Base-by-base conservation (phyloP, 2,113 vertebrate genomes). In the Geococcyx californianus region DNA sequence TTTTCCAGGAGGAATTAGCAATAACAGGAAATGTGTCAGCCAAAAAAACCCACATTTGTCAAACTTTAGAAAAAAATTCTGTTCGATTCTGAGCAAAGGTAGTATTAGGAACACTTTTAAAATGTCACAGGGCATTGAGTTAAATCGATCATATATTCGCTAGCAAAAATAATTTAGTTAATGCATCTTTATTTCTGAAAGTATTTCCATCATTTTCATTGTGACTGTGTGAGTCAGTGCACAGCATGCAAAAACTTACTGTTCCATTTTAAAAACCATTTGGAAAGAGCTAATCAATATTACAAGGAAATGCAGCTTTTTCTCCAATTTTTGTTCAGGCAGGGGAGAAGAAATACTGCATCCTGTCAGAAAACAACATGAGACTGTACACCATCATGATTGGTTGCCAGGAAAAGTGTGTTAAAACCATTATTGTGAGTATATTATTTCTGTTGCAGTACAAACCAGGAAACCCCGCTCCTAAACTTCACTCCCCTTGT, bases 321-420 rank as follows among this genome's bases (percentile, higher is more conserved):
- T 93, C 60, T 89, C 33, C 40, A 88, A 40, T 33, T 79, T 81
- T 77, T 93, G 28, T 89, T 66, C 88, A 99, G 99, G n/a, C 25
- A 8, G 52, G 87, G 3, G 64, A 80, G 58, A 97, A 12, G 10
- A 98, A 52, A 70, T 97, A 89, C 36, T 99, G 99, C 10, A 11
- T 98, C 78, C 96, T 97, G 31, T 89, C 62, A 1, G 83, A 90
- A 21, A 96, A 94, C 52, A 96, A 97, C 90, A 93, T 97, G 28
- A 97, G 95, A 7, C 96, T 47, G 21, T 93, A 89, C 3, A 73
- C 98, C 19, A 17, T 97, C 36, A 89, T 88, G 45, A 56, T 98
- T 0, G 99, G 99, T 45, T 99, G 99, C 97, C 92, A 60, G 73
- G 33, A 88, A 11, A 92, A 49, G 29, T 99, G 99, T 77, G 84